Conservation (phyloP, 2,888 invertebrate species). For the Saturnia pavonia region DNA sequence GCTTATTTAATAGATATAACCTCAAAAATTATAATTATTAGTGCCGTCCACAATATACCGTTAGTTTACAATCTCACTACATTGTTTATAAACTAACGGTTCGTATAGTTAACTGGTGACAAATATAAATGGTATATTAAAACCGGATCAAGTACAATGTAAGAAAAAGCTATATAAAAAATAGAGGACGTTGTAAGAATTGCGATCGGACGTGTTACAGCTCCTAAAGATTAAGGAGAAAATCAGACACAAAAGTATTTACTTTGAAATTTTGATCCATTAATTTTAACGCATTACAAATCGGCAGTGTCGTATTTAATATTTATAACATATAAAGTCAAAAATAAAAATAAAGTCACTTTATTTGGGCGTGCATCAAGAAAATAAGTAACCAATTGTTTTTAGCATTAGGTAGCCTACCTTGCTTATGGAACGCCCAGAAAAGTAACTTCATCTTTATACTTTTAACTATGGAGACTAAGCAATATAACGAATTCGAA, state of each 20-base stretch:
- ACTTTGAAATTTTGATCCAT: background rate
- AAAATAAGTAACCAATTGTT: too few species aligned
- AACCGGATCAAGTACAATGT: background rate
- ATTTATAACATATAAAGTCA: too few species aligned
- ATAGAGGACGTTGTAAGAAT: background rate
- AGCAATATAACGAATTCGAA: background rate
- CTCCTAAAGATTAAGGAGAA: background rate
- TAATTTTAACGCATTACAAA: background rate
- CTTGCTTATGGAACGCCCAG: background rate
- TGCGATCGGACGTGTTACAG: background rate
- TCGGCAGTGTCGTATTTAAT: background rate
- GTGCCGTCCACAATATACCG: too few species aligned
- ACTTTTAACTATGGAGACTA: background rate
- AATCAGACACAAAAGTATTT: background rate
- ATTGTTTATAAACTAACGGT: too few species aligned
- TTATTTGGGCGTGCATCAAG: too few species aligned
- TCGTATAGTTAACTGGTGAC: too few species aligned
- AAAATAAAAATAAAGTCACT: too few species aligned
- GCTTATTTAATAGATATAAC: too few species aligned
- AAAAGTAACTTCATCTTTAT: background rate
- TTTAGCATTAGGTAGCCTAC: too few species aligned
- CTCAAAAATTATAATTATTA: too few species aligned
- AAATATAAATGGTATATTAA: too few species aligned
- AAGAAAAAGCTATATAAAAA: background rate
- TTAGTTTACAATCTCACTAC: too few species aligned